Percentiles rank a stretch among this genome's conserved stretches.
Conservation (phyloP, 2,888 invertebrate species). For the Pyrrhia umbra region DNA sequence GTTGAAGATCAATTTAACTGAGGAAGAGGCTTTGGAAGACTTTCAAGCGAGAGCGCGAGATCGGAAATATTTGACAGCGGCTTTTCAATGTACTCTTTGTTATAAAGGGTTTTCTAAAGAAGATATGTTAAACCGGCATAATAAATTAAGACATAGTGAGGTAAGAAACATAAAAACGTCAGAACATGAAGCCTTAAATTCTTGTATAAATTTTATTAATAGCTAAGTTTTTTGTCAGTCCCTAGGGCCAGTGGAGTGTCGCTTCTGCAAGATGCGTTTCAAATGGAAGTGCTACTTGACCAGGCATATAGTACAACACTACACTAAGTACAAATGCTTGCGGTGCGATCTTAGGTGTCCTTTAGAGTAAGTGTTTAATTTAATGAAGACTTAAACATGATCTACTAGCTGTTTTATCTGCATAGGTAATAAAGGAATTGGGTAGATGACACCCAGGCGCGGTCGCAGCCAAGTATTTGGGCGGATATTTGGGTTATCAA, state of each 20-base stretch:
- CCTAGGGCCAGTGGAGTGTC: slow-evolving; percentile 71
- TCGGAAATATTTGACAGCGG: slow-evolving; percentile 73
- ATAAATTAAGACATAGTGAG: slow-evolving; percentile 76
- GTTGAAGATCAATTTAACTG: slow-evolving; percentile 75
- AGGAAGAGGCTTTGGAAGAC: slow-evolving; percentile 78
- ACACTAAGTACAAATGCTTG: slow-evolving; percentile 69
- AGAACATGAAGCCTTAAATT: too few relatives aligned
- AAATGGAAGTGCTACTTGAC: slow-evolving; percentile 73
- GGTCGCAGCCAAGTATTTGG: too few relatives aligned
- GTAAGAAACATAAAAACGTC: too few relatives aligned
- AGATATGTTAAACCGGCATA: slow-evolving; percentile 78
- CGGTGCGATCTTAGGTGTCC: slow-evolving; percentile 70
- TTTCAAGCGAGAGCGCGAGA: slow-evolving; percentile 73
- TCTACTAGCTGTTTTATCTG: too few relatives aligned
- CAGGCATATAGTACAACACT: slow-evolving; percentile 75
- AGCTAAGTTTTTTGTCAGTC: too few relatives aligned
- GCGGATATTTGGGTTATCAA: too few relatives aligned
- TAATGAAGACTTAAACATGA: too few relatives aligned
- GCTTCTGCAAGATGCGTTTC: slow-evolving; percentile 77
- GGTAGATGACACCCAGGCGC: too few relatives aligned
- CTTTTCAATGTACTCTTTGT: slow-evolving; percentile 76
- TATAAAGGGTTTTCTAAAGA: slow-evolving; percentile 79
- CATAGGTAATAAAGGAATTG: too few relatives aligned
- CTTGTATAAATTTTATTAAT: too few relatives aligned
- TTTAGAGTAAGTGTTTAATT: slow-evolving; percentile 52